A percentile compares a stretch with the other conserved stretches of the same genome.
Conservation (phyloP, 2,113 vertebrate genomes). For the Hippocampus comes region DNA sequence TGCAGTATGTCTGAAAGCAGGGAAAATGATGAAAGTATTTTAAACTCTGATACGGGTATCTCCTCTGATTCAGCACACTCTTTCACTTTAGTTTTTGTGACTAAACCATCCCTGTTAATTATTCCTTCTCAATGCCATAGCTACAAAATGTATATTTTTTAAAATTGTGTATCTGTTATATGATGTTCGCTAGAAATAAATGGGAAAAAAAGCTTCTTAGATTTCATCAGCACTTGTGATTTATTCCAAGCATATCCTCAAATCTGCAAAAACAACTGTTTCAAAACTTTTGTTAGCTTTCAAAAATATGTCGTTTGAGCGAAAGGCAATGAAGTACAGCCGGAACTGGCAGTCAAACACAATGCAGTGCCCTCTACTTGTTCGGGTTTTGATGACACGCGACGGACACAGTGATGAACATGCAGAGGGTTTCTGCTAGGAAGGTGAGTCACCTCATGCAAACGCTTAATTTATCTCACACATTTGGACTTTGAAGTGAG, state of each 20-base stretch:
- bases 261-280: not conserved
- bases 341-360: not conserved
- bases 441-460: not conserved
- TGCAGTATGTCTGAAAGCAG: constrained; percentile 64
- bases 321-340: not conserved
- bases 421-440: not conserved
- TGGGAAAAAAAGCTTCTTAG: constrained; percentile 71
- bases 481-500: not conserved
- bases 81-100: constrained; percentile 72
- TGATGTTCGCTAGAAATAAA: constrained; percentile 81
- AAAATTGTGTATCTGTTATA: constrained; percentile 78
- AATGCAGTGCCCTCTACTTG: not conserved
- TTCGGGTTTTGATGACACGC: not conserved
- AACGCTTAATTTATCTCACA: not conserved
- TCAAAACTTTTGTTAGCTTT: not conserved
- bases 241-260: constrained; percentile 38
- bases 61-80: constrained; percentile 77
- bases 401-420: not conserved
- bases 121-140: constrained; percentile 79
- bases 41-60: constrained; percentile 80
- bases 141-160: constrained; percentile 80
- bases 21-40: constrained; percentile 73
- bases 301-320: not conserved
- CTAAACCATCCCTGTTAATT: constrained; percentile 61
- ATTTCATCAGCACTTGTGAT: constrained; percentile 60